These are phyloP conservation scores for Tachysurus fulvidraco DNA, from an alignment of 2,113 vertebrate species.

Conservation along the genomic window DNA sequence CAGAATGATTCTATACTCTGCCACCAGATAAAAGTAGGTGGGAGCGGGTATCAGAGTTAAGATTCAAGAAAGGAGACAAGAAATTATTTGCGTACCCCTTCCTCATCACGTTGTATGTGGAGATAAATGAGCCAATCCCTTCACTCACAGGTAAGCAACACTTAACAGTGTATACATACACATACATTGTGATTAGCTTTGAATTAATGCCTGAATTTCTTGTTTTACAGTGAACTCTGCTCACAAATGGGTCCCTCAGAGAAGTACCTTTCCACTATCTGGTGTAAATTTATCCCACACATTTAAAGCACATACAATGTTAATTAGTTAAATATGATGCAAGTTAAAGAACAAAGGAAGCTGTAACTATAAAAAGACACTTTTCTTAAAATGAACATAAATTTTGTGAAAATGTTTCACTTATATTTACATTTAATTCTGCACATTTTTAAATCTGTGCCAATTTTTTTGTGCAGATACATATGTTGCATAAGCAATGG, in stretches of 20 bases:
- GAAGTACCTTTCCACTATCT: conserved; percentile 26
- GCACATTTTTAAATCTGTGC: not conserved
- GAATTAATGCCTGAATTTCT: conserved; percentile 15
- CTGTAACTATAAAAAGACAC: not conserved
- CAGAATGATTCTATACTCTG: conserved; percentile 1
- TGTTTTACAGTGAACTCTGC: conserved; percentile 25
- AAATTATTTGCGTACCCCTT: conserved; percentile 60
- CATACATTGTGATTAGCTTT: not conserved
- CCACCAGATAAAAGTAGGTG: conserved; percentile 67
- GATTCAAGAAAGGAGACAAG: conserved; percentile 42
- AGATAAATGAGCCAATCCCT: conserved; percentile 48
- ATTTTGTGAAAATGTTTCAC: not conserved
- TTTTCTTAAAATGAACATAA: not conserved
- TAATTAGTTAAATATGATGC: not conserved
- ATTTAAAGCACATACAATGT: not conserved
- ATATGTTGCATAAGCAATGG: too few species aligned
- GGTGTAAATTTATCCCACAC: not conserved
- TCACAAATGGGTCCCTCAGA: conserved; percentile 10
- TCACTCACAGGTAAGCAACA: conserved; percentile 47
- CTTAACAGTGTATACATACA: not conserved
- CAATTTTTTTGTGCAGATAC: not conserved
- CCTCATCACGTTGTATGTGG: conserved; percentile 63
- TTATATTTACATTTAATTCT: not conserved
- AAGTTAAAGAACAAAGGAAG: not conserved
- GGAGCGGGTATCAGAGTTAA: conserved; percentile 53